phyloP scores from a whole-genome alignment of 1,140 invertebrate genomes.

The Drosophila sproati region DNA sequence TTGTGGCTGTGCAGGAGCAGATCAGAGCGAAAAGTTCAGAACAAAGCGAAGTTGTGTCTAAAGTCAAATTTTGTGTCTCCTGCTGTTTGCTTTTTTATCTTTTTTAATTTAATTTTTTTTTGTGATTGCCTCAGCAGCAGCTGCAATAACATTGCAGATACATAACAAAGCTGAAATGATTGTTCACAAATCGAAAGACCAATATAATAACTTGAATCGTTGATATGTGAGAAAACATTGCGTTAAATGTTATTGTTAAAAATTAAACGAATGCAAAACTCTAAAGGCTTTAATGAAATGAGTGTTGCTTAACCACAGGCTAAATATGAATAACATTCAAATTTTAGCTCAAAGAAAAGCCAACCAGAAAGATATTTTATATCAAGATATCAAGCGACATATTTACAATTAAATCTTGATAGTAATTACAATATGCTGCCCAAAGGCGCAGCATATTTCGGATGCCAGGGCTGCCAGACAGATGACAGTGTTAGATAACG shows the following conservation, averaged over 20 bases:
- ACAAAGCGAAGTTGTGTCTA: conserved; percentile 7
- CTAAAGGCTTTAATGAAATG: no score
- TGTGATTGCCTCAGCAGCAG: conserved; percentile 31
- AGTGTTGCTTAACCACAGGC: background rate
- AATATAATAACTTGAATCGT: no score
- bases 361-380: background rate
- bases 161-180: conserved; percentile 1
- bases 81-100: conserved; percentile 56
- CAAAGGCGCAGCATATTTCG: background rate
- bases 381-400: background rate
- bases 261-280: no score
- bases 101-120: conserved; percentile 44
- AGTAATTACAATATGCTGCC: no score
- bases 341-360: no score
- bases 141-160: conserved; percentile 11
- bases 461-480: conserved; percentile 14
- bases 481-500: conserved; percentile 35
- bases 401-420: no score
- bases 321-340: background rate
- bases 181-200: background rate
- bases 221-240: no score
- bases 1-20: background rate
- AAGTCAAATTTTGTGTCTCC: conserved; percentile 45
- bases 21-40: background rate
- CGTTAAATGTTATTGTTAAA: no score